Evolutionary conservation across 1,140 invertebrate genomes (phyloP).

Genomic region (Chrysomallon squamiferum): DNA sequence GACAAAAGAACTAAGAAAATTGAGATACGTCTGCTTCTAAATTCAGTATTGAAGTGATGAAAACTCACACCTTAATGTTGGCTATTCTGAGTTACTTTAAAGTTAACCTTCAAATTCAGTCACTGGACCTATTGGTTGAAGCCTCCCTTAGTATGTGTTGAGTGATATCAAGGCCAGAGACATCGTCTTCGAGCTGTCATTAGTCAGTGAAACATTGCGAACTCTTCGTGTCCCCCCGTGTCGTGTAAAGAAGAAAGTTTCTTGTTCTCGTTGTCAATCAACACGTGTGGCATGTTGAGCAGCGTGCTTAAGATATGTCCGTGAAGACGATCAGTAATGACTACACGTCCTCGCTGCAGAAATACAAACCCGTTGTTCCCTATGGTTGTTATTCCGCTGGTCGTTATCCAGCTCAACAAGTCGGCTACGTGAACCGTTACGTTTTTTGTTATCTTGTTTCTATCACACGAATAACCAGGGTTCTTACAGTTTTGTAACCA

Average conservation of each 20-base stretch:
- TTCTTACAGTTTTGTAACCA: slow-evolving; percentile 15
- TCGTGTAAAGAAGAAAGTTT: slow-evolving; percentile 31
- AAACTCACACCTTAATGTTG: no score
- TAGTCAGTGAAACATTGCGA: slow-evolving; percentile 8
- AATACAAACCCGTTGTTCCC: slow-evolving; percentile 17
- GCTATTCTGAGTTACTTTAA: no score
- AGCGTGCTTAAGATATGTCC: slow-evolving; percentile 33
- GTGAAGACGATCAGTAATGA: slow-evolving; percentile 37
- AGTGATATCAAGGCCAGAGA: slow-evolving; percentile 1
- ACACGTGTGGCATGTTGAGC: slow-evolving; percentile 32
- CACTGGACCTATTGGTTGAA: no score
- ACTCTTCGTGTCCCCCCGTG: slow-evolving; percentile 30
- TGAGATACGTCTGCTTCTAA: no score
- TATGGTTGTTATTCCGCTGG: slow-evolving; percentile 2
- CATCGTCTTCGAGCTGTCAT: slow-evolving; percentile 4
- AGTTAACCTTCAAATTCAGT: no score
- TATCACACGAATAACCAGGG: slow-evolving; percentile 8
- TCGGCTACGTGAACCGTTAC: no score
- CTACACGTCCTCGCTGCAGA: slow-evolving; percentile 24
- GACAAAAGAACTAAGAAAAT: no score
- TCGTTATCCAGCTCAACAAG: slow-evolving; percentile 8
- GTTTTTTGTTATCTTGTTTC: neutral
- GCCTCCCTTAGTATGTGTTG: slow-evolving; percentile 8
- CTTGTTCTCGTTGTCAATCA: slow-evolving; percentile 26
- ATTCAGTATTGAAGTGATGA: no score